Conservation (phyloP, 2,113 vertebrate species). For the Cynoglossus semilaevis region DNA sequence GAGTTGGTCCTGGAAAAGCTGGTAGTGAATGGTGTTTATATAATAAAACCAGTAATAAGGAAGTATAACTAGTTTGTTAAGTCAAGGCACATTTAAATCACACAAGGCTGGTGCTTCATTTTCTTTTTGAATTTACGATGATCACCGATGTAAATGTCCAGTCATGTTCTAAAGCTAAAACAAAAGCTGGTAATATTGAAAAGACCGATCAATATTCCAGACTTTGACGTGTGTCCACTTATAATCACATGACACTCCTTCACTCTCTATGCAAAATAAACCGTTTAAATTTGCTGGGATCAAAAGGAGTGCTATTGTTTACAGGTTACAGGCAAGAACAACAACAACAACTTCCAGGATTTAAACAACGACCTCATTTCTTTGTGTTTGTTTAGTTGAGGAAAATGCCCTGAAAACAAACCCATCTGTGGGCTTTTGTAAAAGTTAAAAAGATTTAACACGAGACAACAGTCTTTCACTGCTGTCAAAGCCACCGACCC, state of each 20-base stretch:
- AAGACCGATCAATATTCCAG: neutral
- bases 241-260: neutral
- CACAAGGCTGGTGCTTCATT: conserved; percentile 80
- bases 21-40: conserved; percentile 9
- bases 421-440: too few species aligned
- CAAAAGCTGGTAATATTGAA: neutral
- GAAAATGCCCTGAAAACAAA: too few species aligned
- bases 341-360: too few species aligned
- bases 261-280: neutral
- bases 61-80: conserved; percentile 61
- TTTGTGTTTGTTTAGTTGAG: too few species aligned
- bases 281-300: too few species aligned
- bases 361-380: too few species aligned
- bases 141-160: conserved; percentile 3
- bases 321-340: too few species aligned
- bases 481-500: too few species aligned
- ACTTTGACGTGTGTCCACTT: neutral
- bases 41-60: conserved; percentile 5
- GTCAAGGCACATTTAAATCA: conserved; percentile 87
- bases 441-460: too few species aligned
- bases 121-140: conserved; percentile 28
- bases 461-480: too few species aligned
- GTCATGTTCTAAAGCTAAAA: conserved; percentile 8
- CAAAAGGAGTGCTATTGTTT: too few species aligned
- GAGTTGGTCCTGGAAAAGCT: conserved; percentile 29